Evolutionary conservation across 2,888 invertebrate genomes (phyloP), one percentile per base, ranked within the genome.

Genomic region (Thalpophila matura): DNA sequence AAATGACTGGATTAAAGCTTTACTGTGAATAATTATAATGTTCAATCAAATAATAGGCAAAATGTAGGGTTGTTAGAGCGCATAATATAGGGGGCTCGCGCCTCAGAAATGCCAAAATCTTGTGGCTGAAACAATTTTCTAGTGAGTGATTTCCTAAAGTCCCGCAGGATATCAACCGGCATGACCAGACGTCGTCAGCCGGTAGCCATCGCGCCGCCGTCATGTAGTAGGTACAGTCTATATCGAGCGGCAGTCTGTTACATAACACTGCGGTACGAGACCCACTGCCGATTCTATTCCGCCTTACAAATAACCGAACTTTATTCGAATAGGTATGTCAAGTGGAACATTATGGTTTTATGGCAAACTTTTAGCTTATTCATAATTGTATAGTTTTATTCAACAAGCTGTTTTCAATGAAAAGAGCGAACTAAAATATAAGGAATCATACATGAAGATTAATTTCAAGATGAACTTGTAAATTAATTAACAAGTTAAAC

Each of bases 191-290:
- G 73, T 72, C 77, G 80, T 78, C 80, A 80, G 79, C 76, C 77
- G 80, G 79, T 82, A 80, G 82, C 80, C 80, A 72, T 72, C 83
- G 83, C 85, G 82, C 80, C 85, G 85, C 81, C 81, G 74, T 78
- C 77, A 74, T 78, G 68, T 79, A 80, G 80, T 83, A 79, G 77
- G 81, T 84, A 85, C 84, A 77, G 82, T 82, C 82, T 84, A 85
- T 91, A 92, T 92, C 89, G 92, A 92, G 89, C 93, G 92, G 83
- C 75, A 75, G 79, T 70, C 73, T 79, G 85, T 93, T 93, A 91
- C 91, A 88, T 93, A 93, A 92, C 85, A 92, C 92, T 93, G 93
- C 93, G 93, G 92, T 88, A 91, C 85, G 79, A 85, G 86, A 85
- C 85, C 82, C 85, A 83, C 79, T 80, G 82, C 77, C 78, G 82